Percentiles rank a stretch among this genome's conserved stretches.
Evolutionary conservation across 2,113 vertebrate species (phyloP).

Genomic region (Anolis sagrei): DNA sequence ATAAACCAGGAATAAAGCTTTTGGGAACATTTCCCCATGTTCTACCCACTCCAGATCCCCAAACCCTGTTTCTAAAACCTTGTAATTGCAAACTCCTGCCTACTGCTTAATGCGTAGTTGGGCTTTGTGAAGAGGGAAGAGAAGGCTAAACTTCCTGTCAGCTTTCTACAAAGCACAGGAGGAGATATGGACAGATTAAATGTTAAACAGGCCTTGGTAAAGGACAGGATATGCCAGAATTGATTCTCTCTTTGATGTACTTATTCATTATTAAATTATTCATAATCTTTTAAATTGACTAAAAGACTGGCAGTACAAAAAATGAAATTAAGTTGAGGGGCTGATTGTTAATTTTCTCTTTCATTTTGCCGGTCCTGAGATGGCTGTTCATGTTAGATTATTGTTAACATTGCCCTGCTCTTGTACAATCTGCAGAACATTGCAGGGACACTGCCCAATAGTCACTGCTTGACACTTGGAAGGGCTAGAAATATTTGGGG

Average conservation of each 20-base stretch:
- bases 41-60: not conserved
- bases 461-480: not conserved
- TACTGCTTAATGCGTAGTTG: not conserved
- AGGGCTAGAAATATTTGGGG: not conserved
- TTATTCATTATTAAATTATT: slow-evolving; percentile 51
- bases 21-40: not conserved
- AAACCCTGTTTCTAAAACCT: not conserved
- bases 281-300: slow-evolving; percentile 44
- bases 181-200: slow-evolving; percentile 19
- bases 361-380: slow-evolving; percentile 16
- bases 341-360: slow-evolving; percentile 36
- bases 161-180: slow-evolving; percentile 41
- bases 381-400: slow-evolving; percentile 15
- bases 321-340: slow-evolving; percentile 14
- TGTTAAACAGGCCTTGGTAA: slow-evolving; percentile 6
- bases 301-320: slow-evolving; percentile 28
- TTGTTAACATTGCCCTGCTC: slow-evolving; percentile 37
- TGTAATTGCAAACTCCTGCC: not conserved
- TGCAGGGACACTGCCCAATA: slow-evolving; percentile 33
- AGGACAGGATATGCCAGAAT: not conserved
- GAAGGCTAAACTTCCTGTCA: slow-evolving; percentile 17
- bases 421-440: not conserved
- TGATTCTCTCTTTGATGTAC: slow-evolving; percentile 39
- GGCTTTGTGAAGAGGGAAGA: not conserved
- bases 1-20: not conserved